Base-by-base conservation (phyloP, 2,888 invertebrate species). In the Scrobipalpa costella region DNA sequence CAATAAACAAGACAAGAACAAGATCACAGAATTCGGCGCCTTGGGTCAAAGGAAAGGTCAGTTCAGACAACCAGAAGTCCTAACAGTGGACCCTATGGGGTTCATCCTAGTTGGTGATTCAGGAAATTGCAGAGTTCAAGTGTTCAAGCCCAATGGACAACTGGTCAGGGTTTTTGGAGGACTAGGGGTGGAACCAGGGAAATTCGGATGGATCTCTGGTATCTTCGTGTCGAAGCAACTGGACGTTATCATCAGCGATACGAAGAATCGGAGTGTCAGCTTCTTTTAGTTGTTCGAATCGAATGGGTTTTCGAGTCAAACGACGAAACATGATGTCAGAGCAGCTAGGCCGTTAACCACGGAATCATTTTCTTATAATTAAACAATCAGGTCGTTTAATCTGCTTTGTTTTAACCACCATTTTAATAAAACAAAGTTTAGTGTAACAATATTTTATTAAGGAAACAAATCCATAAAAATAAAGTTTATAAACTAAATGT, bases 61-160 rank as follows among this genome's bases (percentile, higher is more conserved):
- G 76, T 94, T 96, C 77, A 92, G 95, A 74, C 94, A 94, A 64
- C 95, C 96, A 0, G 95, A 96, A 79, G 95, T 95, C 0, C 86
- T 96, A 5, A 92, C 94, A 0, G 93, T 95, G 0, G 96, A 96
- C 77, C 93, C 93, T 0, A 88, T 94, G 79, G 96, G 96, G 0
- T 95, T 95, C 77, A 94, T 96, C 47, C 84, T 96, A 0, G 95
- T 96, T 0, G 96, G 96, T 0, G 96, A 96, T 78, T 94, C 95
- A 0, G 96, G 96, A 0, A 96, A 96, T 77, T 94, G 94, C 47
- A 88, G 96, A 6, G 91, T 96, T 0, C 96, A 96, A 80, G 93
- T 96, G 8, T 96, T 96, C 77, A 93, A 94, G 65, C 93, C 94
- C 0, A 93, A 94, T 64, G 96, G 96, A 5, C 92, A 93, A 63